These are phyloP conservation scores for Lethenteron camtschaticum DNA, from an alignment of 2,113 vertebrate genomes.

Conservation along the genomic window DNA sequence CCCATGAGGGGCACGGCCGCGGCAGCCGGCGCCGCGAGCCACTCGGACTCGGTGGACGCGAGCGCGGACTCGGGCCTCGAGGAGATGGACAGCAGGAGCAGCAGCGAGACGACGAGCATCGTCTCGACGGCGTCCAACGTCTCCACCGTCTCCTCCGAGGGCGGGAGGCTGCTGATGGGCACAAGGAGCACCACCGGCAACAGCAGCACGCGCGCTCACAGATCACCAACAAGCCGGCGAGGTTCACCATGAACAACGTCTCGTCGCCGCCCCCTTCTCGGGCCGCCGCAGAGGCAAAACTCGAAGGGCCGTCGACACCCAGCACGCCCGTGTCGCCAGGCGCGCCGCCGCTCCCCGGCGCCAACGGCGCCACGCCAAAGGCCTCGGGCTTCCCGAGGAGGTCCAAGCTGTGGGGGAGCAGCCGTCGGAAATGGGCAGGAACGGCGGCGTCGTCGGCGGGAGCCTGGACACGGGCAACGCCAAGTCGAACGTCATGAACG, in stretches of 20 bases:
- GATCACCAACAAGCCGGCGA: no score
- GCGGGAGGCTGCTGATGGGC: conserved; percentile 56
- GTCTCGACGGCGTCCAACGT: conserved; percentile 78
- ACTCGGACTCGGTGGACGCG: conserved; percentile 42
- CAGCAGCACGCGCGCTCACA: not conserved
- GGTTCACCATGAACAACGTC: no score
- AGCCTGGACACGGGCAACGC: conserved; percentile 27
- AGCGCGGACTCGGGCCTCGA: conserved; percentile 74
- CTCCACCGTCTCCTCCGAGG: conserved; percentile 87
- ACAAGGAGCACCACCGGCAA: not conserved
- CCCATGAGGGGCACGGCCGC: conserved; percentile 16
- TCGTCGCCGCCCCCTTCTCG: not conserved
- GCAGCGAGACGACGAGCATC: conserved; percentile 89
- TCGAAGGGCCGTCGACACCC: not conserved
- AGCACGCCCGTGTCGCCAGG: not conserved
- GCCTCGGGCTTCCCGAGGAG: not conserved
- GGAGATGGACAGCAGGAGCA: conserved; percentile 70
- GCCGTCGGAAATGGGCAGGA: not conserved
- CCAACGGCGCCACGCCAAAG: no score
- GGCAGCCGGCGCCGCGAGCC: not conserved
- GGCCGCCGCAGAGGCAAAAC: not conserved
- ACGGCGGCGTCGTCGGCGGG: not conserved
- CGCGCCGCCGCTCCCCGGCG: no score
- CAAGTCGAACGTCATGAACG: conserved; percentile 65
- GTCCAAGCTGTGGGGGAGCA: conserved; percentile 4